These are phyloP conservation scores for Lasioglossum marginatum DNA, from an alignment of 2,888 invertebrate species.

Conservation along the genomic window DNA sequence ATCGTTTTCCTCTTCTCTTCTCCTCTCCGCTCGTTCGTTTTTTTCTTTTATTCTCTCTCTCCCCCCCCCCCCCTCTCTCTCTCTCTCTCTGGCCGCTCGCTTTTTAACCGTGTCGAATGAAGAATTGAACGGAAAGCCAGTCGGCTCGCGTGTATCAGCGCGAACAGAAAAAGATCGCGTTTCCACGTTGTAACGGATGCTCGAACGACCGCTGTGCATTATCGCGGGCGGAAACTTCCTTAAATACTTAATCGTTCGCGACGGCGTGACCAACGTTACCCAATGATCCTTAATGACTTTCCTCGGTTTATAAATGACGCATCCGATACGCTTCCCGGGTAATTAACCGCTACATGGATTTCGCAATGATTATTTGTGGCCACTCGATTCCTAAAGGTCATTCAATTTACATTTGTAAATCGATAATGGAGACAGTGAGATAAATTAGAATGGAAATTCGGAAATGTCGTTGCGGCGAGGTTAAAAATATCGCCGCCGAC, in stretches of 20 bases:
- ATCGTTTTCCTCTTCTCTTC: conserved; percentile 2
- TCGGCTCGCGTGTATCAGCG: conserved; percentile 18
- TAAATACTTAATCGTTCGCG: conserved; percentile 40
- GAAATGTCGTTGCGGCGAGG: not conserved
- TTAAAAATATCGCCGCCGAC: not conserved
- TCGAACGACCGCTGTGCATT: not conserved
- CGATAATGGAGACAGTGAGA: not conserved
- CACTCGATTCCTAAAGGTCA: conserved; percentile 48
- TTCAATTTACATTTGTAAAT: conserved; percentile 14
- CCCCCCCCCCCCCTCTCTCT: too few relatives aligned
- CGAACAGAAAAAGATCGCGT: not conserved
- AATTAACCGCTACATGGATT: conserved; percentile 37
- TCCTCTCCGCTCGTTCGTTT: not conserved
- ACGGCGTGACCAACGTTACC: conserved; percentile 1
- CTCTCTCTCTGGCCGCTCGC: not conserved
- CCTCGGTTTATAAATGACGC: conserved; percentile 30
- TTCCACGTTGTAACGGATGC: conserved; percentile 14
- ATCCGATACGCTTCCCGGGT: conserved; percentile 33
- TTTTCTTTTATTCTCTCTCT: not conserved
- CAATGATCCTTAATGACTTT: conserved; percentile 36
- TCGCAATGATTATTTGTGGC: conserved; percentile 32
- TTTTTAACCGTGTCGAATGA: conserved; percentile 5
- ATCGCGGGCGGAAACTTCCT: conserved; percentile 24
- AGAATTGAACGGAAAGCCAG: conserved; percentile 12
- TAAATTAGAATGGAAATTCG: conserved; percentile 2